Conservation (phyloP, 2,888 invertebrate species). For the Noctua comes region DNA sequence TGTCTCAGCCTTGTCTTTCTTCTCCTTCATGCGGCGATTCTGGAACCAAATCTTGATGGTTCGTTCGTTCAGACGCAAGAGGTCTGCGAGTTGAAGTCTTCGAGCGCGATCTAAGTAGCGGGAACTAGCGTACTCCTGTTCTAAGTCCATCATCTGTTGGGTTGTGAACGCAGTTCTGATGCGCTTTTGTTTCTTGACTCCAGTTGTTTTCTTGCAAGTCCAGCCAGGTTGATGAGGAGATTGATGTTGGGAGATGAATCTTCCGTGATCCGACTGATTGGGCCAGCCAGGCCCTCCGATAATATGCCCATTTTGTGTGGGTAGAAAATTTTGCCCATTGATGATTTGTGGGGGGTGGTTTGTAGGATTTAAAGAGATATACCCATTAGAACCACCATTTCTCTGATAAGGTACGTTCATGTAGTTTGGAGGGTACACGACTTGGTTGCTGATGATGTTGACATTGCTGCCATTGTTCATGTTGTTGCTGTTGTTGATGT, state of each 20-base stretch:
- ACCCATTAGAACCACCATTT: conserved; percentile 26
- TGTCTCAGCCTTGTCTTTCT: conserved; percentile 89
- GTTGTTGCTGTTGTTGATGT: too few species aligned
- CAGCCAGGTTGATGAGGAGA: conserved; percentile 51
- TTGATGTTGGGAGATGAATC: conserved; percentile 53
- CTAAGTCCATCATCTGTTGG: conserved; percentile 93
- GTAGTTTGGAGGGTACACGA: conserved; percentile 54
- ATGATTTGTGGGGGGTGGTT: conserved; percentile 32
- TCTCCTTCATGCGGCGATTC: conserved; percentile 94
- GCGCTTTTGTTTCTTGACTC: conserved; percentile 89
- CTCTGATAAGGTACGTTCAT: conserved; percentile 50
- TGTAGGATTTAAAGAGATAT: conserved; percentile 27
- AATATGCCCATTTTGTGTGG: conserved; percentile 54
- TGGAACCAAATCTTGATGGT: conserved; percentile 96
- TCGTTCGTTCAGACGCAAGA: conserved; percentile 75
- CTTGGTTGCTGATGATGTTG: conserved; percentile 36
- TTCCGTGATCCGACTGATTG: conserved; percentile 49
- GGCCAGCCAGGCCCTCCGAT: conserved; percentile 42
- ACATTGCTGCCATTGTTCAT: too few species aligned
- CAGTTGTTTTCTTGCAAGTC: conserved; percentile 65
- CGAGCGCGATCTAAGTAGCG: conserved; percentile 93
- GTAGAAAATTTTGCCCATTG: conserved; percentile 47
- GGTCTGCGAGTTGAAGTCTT: conserved; percentile 91
- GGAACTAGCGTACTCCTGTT: conserved; percentile 93
- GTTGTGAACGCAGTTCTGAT: conserved; percentile 95